phyloP scores from a whole-genome alignment of 2,113 vertebrate species.

The Numida meleagris region DNA sequence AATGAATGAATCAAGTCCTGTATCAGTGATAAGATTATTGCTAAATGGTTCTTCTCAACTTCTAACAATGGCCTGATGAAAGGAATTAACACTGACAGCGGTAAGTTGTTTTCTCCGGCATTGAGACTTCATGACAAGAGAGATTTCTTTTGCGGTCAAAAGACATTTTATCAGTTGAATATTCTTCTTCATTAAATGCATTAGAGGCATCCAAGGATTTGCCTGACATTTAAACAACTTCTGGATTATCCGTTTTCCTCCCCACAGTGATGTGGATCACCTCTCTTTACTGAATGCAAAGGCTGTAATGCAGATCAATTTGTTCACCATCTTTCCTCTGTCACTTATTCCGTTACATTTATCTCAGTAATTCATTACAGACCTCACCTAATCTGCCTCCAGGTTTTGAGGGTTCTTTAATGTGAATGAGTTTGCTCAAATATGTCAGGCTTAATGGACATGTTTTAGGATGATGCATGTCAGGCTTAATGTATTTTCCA shows the following conservation, averaged over 20 bases:
- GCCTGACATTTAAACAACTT: constrained; percentile 16
- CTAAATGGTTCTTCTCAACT: constrained; percentile 69
- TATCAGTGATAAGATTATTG: constrained; percentile 63
- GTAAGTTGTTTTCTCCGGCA: constrained; percentile 61
- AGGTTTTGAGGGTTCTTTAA: constrained; percentile 26
- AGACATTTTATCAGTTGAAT: constrained; percentile 6
- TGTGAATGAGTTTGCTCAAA: constrained; percentile 53
- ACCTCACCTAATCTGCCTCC: constrained; percentile 21
- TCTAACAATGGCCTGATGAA: constrained; percentile 65
- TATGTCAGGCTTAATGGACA: constrained; percentile 44
- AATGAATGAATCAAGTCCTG: constrained; percentile 51
- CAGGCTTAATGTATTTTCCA: constrained; percentile 23
- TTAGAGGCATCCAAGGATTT: not conserved
- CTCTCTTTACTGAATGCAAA: not conserved
- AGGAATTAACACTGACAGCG: constrained; percentile 70
- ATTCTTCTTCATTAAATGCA: constrained; percentile 28
- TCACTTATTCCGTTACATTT: constrained; percentile 23
- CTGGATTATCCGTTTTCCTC: not conserved
- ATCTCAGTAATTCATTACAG: constrained; percentile 38
- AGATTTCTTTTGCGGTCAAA: constrained; percentile 29
- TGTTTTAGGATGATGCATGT: constrained; percentile 32
- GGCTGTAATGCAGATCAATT: not conserved
- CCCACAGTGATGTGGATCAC: not conserved
- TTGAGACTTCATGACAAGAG: constrained; percentile 17
- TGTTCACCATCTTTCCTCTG: not conserved